Base-by-base conservation (phyloP, 2,113 vertebrate species). In the Pelmatolapia mariae region DNA sequence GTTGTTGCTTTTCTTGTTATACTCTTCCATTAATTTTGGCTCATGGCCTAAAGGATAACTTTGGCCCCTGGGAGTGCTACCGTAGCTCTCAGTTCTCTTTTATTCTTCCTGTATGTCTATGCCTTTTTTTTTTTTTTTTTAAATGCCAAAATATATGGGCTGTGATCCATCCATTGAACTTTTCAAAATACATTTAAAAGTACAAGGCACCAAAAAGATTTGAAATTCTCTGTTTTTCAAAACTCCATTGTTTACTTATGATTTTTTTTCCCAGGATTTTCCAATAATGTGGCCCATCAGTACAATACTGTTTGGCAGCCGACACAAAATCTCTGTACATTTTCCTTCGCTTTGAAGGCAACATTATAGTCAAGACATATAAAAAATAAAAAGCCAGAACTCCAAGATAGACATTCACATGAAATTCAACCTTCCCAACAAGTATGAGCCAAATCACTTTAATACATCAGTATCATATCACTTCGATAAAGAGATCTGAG, bases 1-100 rank as follows among this genome's bases (percentile, higher is more conserved):
- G 73, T 85, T 83, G 47, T 86, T 85, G 43, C 86, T 78, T 50
- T 31, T 88, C 22, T 91, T 40, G 36, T 33, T n/a, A 78, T n/a
- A 52, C 26, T 86, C 85, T 57, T 50, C 43, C 56, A 19, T 22
- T 18, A 15, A 45, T 82, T 90, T 91, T 81, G 85, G 89, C 84
- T 86, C 43, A 3, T 89, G 90, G 81, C 83, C 82, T 36, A 50
- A 88, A 86, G 66, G 73, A 52, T 81, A 85, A 89, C 79, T 90
- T 24, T 12, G 40, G 86, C 82, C 87, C 57, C 80, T 10, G 86
- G 85, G 92, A 90, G 13, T 12, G 47, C 80, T 87, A 85, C 40
- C 4, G 61, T 73, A 56, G 16, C 40, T 57, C 56, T 82, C 31
- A 5, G 38, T 68, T 68, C 57, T 29, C 47, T 82, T 63, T 22